Conservation (phyloP, 2,797 vertebrate genomes). For the Myotis planiceps region DNA sequence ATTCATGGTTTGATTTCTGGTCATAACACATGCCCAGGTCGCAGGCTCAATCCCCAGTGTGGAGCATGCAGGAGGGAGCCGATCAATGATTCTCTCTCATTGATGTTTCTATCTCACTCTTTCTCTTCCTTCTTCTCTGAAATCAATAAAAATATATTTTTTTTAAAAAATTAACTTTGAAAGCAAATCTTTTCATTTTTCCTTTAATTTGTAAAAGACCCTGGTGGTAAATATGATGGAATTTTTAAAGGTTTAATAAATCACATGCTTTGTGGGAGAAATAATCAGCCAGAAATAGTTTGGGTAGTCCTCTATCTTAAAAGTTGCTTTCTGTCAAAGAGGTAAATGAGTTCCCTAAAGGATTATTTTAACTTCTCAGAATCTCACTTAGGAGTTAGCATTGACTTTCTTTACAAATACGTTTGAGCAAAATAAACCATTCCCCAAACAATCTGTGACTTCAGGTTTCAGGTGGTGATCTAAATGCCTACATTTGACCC, state of each 20-base stretch:
- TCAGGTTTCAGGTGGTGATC: not conserved
- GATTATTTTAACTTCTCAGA: conserved; percentile 32
- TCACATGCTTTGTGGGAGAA: not conserved
- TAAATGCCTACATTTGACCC: not conserved
- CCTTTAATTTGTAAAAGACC: conserved; percentile 28
- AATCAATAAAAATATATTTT: no score
- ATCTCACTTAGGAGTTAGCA: not conserved
- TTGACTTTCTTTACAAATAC: conserved; percentile 17
- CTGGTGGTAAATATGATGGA: not conserved
- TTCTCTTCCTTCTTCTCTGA: no score
- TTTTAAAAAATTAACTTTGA: not conserved
- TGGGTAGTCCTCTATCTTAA: not conserved
- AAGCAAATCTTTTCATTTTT: not conserved
- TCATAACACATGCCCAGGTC: no score
- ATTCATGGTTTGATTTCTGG: no score
- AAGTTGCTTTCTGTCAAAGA: conserved; percentile 28
- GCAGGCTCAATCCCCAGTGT: no score
- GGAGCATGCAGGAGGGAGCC: no score
- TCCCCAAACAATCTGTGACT: not conserved
- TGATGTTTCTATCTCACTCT: no score
- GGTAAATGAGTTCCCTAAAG: conserved; percentile 6
- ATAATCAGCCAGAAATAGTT: conserved; percentile 33
- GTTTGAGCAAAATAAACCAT: conserved; percentile 31
- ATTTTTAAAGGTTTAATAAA: conserved; percentile 7
- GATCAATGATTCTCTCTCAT: no score